Percentiles rank a stretch among this genome's conserved stretches.
These are phyloP conservation scores for Peromyscus aztecus DNA, from an alignment of 2,797 vertebrate species.

Conservation along the genomic window DNA sequence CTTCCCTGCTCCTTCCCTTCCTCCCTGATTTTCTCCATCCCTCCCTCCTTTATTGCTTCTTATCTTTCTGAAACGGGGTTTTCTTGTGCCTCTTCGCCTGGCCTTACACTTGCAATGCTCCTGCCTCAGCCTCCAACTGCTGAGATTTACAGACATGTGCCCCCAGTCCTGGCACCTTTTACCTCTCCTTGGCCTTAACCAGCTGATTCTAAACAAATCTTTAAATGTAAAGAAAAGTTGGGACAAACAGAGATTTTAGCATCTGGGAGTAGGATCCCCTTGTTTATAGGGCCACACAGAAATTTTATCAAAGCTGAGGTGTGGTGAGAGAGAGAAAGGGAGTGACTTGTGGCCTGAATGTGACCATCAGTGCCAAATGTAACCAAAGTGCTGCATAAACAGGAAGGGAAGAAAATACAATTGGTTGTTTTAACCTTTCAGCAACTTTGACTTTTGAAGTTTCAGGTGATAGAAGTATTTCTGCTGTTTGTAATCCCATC, in stretches of 20 bases:
- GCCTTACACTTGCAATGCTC: background rate
- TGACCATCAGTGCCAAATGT: background rate
- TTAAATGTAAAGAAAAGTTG: background rate
- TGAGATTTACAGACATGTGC: background rate
- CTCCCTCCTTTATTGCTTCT: background rate
- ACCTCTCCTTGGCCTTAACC: background rate
- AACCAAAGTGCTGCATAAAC: background rate
- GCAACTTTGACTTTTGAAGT: background rate
- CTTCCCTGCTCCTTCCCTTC: background rate
- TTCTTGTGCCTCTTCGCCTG: background rate
- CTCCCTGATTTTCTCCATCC: too few species aligned
- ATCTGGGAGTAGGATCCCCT: background rate
- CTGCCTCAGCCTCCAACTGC: background rate
- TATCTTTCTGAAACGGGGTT: background rate
- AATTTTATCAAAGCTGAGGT: background rate
- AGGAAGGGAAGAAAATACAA: background rate
- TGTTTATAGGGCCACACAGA: background rate
- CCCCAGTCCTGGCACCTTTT: background rate
- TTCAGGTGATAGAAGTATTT: constrained; percentile 5
- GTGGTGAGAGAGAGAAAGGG: background rate
- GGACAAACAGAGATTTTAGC: background rate
- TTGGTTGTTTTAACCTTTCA: background rate
- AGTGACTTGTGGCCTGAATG: background rate
- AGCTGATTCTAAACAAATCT: background rate
- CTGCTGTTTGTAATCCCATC: background rate